Base-by-base conservation (phyloP, 2,888 invertebrate species). In the Drosophila kokeensis region DNA sequence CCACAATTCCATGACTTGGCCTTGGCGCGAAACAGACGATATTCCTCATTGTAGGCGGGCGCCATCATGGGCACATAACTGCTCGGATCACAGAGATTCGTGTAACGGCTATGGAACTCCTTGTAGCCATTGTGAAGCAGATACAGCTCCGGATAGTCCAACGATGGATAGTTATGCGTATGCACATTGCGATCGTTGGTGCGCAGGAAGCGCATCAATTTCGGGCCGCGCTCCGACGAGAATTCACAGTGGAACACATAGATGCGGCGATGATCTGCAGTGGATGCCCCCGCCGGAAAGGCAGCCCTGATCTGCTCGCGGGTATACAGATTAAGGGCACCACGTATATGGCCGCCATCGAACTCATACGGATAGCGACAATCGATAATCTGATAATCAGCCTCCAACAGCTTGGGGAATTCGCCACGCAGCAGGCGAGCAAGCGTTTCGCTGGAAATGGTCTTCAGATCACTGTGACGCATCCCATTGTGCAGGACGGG, bases 181-280 rank as follows among this genome's bases (percentile, higher is more conserved):
- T 99, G 98, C 45, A 95, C 93, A 11, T 95, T 95, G 1, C 99
- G 95, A 93, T 99, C 99, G 30, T 95, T 94, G 62, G 96, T 96
- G 6, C 99, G 95, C 65, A 99, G 94, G 92, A 96, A 97, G 4
- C 98, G 96, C 60, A 96, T 97, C 95, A 99, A 94, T 83, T 96
- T 97, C 0, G 99, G 99, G 0, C 98, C 99, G 63, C 99, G 95
- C 93, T 99, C 98, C 65, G 98, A 96, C 0, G 99, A 99, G 94
- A 99, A 99, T 93, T 99, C 99, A 93, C 99, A 99, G 93, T 99
- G 99, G 93, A 99, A 99, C 24, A 99, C 96, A 36, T 99, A 94
- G 52, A 99, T 96, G 71, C 95, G 94, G 42, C 97, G 93, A 78
- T 94, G 95, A 53, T 89, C 79, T 6, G 32, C 11, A 29, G 24